These are phyloP conservation scores for Teleiodes luculella DNA, from an alignment of 2,888 invertebrate genomes.

Conservation along the genomic window DNA sequence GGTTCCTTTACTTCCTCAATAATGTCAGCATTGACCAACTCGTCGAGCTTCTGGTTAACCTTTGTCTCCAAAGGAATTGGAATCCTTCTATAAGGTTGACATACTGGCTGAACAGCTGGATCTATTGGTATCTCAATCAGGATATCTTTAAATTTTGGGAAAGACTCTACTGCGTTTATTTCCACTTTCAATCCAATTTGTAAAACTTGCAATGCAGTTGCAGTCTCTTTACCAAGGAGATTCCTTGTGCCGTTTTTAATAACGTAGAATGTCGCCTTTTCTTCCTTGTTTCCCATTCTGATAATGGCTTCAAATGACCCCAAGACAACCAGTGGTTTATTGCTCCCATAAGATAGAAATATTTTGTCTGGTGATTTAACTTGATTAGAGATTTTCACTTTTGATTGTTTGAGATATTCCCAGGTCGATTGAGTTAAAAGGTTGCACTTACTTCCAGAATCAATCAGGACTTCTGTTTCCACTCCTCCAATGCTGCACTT, in stretches of 20 bases:
- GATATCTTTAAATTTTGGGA: constrained; percentile 23
- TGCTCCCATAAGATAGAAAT: constrained; percentile 25
- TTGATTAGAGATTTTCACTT: constrained; percentile 18
- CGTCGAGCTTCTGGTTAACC: constrained; percentile 16
- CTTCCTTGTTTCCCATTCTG: neutral
- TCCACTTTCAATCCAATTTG: constrained; percentile 20
- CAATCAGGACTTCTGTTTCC: constrained; percentile 23
- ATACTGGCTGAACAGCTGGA: constrained; percentile 14
- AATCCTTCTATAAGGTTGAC: constrained; percentile 21
- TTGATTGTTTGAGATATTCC: constrained; percentile 21
- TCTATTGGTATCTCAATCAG: constrained; percentile 18
- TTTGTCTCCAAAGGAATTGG: constrained; percentile 21
- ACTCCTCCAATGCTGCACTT: constrained; percentile 21
- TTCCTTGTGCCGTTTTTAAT: constrained; percentile 19
- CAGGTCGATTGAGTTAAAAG: constrained; percentile 21
- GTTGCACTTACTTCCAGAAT: constrained; percentile 26
- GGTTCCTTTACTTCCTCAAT: constrained; percentile 20
- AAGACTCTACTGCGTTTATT: neutral
- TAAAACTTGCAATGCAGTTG: constrained; percentile 17
- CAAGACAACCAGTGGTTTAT: constrained; percentile 20
- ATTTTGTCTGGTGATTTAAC: constrained; percentile 17
- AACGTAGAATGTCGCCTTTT: constrained; percentile 21
- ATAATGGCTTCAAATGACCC: constrained; percentile 26
- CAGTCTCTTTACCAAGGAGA: constrained; percentile 21
- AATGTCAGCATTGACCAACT: too few relatives aligned